A percentile compares a stretch with the other conserved stretches of the same genome.
phyloP scores from a whole-genome alignment of 2,888 invertebrate genomes.

The Brachylomia viminalis region DNA sequence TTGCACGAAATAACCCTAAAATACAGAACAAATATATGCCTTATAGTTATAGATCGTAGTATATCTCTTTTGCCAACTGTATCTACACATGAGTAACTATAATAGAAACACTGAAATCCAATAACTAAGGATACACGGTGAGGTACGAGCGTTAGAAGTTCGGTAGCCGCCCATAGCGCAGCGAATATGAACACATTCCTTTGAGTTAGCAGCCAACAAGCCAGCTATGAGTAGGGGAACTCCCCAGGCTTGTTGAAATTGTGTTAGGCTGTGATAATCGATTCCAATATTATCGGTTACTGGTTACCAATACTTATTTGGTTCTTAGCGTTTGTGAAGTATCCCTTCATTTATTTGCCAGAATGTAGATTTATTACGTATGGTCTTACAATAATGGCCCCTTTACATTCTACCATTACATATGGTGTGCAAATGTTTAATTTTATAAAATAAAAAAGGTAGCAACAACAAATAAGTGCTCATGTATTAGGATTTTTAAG shows the following conservation, averaged over 20 bases:
- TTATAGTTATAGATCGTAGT: neutral
- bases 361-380: no score
- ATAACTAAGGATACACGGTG: neutral
- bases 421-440: no score
- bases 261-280: neutral
- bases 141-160: conserved; percentile 8
- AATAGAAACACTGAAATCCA: neutral
- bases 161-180: neutral
- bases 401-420: no score
- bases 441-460: no score
- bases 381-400: no score
- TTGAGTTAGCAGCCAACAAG: conserved; percentile 1
- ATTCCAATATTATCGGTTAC: neutral
- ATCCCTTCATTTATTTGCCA: no score
- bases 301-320: neutral
- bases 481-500: no score
- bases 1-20: no score
- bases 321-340: neutral
- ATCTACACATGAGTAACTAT: neutral
- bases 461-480: no score
- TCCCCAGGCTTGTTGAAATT: neutral
- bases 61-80: neutral
- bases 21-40: no score
- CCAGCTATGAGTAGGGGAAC: neutral
- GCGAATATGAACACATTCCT: conserved; percentile 24